Conservation (phyloP, 2,113 vertebrate species). For the Tursiops truncatus region DNA sequence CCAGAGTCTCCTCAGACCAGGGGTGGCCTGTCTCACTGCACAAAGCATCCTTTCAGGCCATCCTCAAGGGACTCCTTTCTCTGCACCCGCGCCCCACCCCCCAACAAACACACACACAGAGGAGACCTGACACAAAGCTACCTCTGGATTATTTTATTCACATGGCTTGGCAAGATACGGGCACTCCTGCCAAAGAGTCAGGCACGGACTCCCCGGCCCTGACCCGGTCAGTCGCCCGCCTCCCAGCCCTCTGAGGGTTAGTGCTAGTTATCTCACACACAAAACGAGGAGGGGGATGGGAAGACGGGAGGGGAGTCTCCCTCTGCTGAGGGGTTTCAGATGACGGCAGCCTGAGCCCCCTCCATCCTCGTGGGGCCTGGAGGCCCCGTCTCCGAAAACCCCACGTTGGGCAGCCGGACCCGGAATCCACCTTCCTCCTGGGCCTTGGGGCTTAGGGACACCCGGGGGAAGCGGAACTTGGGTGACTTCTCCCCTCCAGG, state of each 20-base stretch:
- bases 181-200: not conserved
- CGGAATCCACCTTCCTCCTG: slow-evolving; percentile 82
- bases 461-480: slow-evolving; percentile 89
- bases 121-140: not conserved
- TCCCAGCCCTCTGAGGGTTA: slow-evolving; percentile 62
- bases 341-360: slow-evolving; percentile 75
- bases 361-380: slow-evolving; percentile 71
- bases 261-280: slow-evolving; percentile 69
- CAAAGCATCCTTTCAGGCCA: not conserved
- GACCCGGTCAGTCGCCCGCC: not conserved
- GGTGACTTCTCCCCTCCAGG: slow-evolving; percentile 80
- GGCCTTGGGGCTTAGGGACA: slow-evolving; percentile 87
- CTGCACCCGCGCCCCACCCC: rapidly evolving
- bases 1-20: not conserved
- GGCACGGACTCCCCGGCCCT: not conserved
- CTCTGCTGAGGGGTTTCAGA: slow-evolving; percentile 49
- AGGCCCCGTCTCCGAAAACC: slow-evolving; percentile 76
- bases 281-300: not conserved
- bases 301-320: not conserved
- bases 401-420: slow-evolving; percentile 84
- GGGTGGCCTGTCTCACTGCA: not conserved
- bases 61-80: not conserved
- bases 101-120: rapidly evolving
- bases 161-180: not conserved
- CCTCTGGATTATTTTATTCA: slow-evolving; percentile 69